phyloP scores from a whole-genome alignment of 2,888 invertebrate genomes.

The Quadriops clusia region DNA sequence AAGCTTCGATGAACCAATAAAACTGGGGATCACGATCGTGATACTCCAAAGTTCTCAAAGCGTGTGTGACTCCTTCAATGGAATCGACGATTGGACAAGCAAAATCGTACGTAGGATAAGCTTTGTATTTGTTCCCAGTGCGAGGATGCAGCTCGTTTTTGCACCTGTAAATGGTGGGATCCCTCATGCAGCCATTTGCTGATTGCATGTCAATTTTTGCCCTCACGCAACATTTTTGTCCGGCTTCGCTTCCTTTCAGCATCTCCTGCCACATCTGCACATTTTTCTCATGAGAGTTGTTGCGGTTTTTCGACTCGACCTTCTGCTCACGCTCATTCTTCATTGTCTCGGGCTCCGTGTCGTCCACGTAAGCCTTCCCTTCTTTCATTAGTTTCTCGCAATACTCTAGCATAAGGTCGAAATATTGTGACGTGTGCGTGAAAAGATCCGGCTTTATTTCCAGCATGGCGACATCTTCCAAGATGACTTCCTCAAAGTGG shows the following conservation, averaged over 20 bases:
- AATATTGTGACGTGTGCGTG: slow-evolving; percentile 94
- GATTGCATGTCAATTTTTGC: slow-evolving; percentile 97
- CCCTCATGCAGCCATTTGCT: slow-evolving; percentile 90
- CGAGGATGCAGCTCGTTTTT: slow-evolving; percentile 91
- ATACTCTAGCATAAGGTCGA: slow-evolving; percentile 78
- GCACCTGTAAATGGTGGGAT: slow-evolving; percentile 97
- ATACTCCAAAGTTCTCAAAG: slow-evolving; percentile 95
- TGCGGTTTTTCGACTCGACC: slow-evolving; percentile 71
- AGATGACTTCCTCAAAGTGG: slow-evolving; percentile 93
- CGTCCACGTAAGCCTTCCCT: slow-evolving; percentile 92
- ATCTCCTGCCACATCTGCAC: slow-evolving; percentile 88
- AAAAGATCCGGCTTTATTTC: slow-evolving; percentile 86
- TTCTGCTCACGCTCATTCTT: slow-evolving; percentile 87
- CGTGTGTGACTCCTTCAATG: slow-evolving; percentile 94
- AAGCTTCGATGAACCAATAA: slow-evolving; percentile 88
- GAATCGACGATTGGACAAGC: slow-evolving; percentile 99
- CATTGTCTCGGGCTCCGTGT: slow-evolving; percentile 91
- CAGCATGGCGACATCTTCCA: slow-evolving; percentile 84
- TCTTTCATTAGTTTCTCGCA: slow-evolving; percentile 81
- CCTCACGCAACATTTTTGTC: slow-evolving; percentile 85
- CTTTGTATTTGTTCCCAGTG: slow-evolving; percentile 91
- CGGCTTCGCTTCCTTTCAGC: slow-evolving; percentile 67
- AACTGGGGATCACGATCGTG: slow-evolving; percentile 97
- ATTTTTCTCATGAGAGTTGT: slow-evolving; percentile 73
- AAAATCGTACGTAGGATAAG: slow-evolving; percentile 99